Conservation (phyloP, 2,888 invertebrate genomes). For the Cephus nigrinus region DNA sequence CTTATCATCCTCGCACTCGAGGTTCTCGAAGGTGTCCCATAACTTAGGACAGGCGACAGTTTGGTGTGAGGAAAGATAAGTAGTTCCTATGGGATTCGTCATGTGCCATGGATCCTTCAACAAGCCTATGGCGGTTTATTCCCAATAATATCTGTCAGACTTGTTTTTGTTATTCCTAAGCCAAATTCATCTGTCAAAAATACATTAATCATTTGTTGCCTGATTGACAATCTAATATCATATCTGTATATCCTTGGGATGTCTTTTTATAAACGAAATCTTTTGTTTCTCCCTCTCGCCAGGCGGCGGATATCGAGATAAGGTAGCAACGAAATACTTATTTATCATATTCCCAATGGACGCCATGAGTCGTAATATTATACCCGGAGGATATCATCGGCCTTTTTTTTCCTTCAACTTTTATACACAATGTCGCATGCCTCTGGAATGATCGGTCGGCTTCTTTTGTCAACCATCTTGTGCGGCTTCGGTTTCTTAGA, state of each 20-base stretch:
- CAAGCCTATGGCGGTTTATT: neutral
- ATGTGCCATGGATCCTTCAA: neutral
- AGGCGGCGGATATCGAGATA: neutral
- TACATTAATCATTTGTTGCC: neutral
- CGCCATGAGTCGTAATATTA: neutral
- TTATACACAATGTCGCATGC: neutral
- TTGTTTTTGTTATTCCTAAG: neutral
- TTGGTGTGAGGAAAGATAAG: neutral
- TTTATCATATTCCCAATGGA: neutral
- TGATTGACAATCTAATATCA: neutral
- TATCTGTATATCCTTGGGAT: neutral
- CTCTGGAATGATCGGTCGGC: neutral
- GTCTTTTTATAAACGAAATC: neutral
- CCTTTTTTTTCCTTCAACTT: neutral
- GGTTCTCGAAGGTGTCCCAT: neutral
- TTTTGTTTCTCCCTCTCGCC: neutral
- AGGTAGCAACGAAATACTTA: neutral
- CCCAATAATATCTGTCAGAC: neutral
- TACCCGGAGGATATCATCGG: neutral
- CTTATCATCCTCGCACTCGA: neutral
- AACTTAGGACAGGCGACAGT: neutral
- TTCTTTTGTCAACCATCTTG: neutral
- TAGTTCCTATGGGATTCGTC: neutral
- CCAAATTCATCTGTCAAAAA: neutral
- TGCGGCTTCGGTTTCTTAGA: neutral